These are phyloP conservation scores for Trachelus stipa DNA, from an alignment of 2,888 invertebrate species.

Conservation along the genomic window DNA sequence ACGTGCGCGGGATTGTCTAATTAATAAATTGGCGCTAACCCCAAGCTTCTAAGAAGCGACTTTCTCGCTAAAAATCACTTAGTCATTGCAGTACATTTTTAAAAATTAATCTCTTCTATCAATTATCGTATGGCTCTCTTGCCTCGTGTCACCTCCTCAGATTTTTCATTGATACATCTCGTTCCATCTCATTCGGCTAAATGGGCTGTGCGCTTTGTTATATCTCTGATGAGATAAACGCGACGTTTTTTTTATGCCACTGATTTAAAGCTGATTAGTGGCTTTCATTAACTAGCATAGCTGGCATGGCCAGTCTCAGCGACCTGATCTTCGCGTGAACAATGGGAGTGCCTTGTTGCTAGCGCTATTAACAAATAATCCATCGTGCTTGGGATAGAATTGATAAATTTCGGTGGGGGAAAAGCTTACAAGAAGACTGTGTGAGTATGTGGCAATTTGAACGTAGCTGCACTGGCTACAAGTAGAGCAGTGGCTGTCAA, in stretches of 20 bases:
- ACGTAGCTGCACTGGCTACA: constrained; percentile 62
- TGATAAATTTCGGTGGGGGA: not conserved
- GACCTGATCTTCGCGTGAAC: not conserved
- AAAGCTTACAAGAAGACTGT: constrained; percentile 63
- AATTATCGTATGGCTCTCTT: not conserved
- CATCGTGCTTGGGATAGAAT: not conserved
- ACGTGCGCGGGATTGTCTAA: not conserved
- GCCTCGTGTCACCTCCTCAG: not conserved
- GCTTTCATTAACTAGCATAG: not conserved
- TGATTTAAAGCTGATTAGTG: not conserved
- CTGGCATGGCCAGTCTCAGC: not conserved
- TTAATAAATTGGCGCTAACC: not conserved
- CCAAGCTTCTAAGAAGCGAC: not conserved
- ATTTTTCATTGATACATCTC: not conserved
- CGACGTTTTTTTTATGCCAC: not conserved
- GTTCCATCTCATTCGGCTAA: not conserved
- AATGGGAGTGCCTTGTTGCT: not conserved
- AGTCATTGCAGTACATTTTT: not conserved
- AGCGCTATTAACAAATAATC: not conserved
- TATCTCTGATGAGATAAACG: not conserved
- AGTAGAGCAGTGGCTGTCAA: constrained; percentile 63
- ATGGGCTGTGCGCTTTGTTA: not conserved
- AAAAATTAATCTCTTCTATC: not conserved
- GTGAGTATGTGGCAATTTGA: constrained; percentile 66
- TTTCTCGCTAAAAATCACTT: not conserved